Percentiles rank a stretch among this genome's conserved stretches.
These are phyloP conservation scores for Alectoris magna DNA, from an alignment of 2,797 vertebrate genomes.

Conservation along the genomic window DNA sequence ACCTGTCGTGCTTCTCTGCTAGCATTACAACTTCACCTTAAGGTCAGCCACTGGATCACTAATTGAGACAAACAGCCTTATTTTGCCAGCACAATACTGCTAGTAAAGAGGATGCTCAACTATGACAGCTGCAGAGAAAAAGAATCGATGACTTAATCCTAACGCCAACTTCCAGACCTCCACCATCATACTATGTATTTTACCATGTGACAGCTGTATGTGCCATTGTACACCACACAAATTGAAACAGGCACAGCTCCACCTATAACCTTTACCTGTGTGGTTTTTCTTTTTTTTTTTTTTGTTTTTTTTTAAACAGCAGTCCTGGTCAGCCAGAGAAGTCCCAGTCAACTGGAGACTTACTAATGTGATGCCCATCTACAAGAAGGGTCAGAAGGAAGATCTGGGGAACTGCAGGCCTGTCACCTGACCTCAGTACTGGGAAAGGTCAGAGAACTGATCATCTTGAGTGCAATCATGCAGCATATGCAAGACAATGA, in stretches of 20 bases:
- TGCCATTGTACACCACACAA: not conserved
- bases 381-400: too few relatives aligned
- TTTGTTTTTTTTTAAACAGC: too few relatives aligned
- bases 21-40: not conserved
- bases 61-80: not conserved
- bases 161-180: not conserved
- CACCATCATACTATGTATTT: accelerated
- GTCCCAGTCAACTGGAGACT: too few relatives aligned
- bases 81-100: not conserved
- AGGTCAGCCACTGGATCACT: too few relatives aligned
- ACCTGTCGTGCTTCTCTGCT: not conserved
- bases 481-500: too few relatives aligned
- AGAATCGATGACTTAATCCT: not conserved
- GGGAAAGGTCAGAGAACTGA: too few relatives aligned
- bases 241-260: not conserved
- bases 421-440: too few relatives aligned
- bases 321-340: too few relatives aligned
- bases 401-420: too few relatives aligned
- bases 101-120: not conserved
- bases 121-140: not conserved
- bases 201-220: not conserved
- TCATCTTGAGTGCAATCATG: too few relatives aligned
- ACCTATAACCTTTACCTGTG: not conserved
- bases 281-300: too few relatives aligned
- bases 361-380: too few relatives aligned